Base-by-base conservation (phyloP, 2,888 invertebrate genomes). In the Mechanitis mazaeus region DNA sequence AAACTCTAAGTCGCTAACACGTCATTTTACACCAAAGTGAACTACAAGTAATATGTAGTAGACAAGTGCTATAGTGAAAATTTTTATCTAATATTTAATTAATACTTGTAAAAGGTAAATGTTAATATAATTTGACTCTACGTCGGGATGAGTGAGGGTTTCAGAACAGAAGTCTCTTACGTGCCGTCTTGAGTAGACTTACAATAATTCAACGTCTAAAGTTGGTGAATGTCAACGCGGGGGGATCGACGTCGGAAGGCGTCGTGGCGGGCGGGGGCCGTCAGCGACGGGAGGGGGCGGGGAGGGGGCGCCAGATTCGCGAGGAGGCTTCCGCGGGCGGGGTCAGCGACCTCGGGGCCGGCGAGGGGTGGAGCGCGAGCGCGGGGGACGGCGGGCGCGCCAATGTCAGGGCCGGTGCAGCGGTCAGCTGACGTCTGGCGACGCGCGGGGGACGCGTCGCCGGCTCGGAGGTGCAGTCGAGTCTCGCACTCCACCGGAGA, bases 331-430 rank as follows among this genome's bases (percentile, higher is more conserved):
- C 87, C 85, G 87, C 86, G 86, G 85, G 86, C 82, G 85, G 86
- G 87, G 86, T 87, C 86, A 81, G 75, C 81, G 85, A 85, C 84
- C 84, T 81, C 83, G 77, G 78, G 82, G 83, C 84, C 83, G 82
- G 81, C 79, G 78, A 79, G 75, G 79, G 79, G 79, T 79, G 81
- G 79, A 58, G 65, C 79, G 80, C 80, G 59, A 50, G 75, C 83
- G 83, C 82, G 81, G 79, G 79, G 78, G 81, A 80, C 80, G 84
- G 81, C 83, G 84, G 84, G 84, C 85, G 79, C 85, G 87, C 90
- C 89, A 89, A 89, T 89, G 88, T 89, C 89, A 89, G 90, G 89
- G 90, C 85, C 89, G 89, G 88, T 89, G 90, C 89, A 89, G 83
- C 87, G 84, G 85, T 88, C 88, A 89, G 88, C 89, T 89, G 89